These are phyloP conservation scores for Meliscaeva auricollis DNA, from an alignment of 2,888 invertebrate genomes.

Conservation along the genomic window DNA sequence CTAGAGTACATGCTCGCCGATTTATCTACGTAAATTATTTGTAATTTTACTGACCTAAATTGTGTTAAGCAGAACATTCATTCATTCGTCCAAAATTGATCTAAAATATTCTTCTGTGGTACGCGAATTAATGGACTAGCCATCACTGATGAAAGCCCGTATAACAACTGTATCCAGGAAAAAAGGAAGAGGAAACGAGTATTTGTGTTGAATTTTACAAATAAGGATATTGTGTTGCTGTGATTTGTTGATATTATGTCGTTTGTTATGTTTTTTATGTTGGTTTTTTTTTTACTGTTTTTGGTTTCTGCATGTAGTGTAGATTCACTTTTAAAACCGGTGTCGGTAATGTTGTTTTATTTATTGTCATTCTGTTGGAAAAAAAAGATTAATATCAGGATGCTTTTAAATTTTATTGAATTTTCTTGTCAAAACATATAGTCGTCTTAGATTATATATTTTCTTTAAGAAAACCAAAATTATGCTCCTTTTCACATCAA, in stretches of 20 bases:
- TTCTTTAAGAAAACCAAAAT: not conserved
- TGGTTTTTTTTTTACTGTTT: not conserved
- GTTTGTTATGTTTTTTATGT: constrained; percentile 6
- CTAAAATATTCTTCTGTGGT: not conserved
- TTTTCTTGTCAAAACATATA: not conserved
- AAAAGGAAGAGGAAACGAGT: constrained; percentile 6
- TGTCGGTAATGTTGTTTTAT: constrained; percentile 5
- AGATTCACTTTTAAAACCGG: constrained; percentile 7
- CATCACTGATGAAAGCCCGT: not conserved
- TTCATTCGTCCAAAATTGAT: too few relatives aligned
- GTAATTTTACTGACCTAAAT: too few relatives aligned
- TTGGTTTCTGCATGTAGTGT: not conserved
- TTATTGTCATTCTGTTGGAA: not conserved
- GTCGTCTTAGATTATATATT: not conserved
- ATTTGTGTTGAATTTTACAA: constrained; percentile 53
- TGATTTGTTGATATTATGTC: constrained; percentile 19
- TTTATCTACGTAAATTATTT: too few relatives aligned
- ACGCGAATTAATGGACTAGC: not conserved
- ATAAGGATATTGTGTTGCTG: constrained; percentile 31
- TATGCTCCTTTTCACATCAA: too few relatives aligned
- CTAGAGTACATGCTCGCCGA: too few relatives aligned
- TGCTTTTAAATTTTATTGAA: constrained; percentile 1
- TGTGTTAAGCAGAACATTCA: too few relatives aligned
- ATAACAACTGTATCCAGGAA: not conserved
- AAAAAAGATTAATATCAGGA: not conserved